Conservation (phyloP, 2,888 invertebrate species). For the Fragum sueziense region DNA sequence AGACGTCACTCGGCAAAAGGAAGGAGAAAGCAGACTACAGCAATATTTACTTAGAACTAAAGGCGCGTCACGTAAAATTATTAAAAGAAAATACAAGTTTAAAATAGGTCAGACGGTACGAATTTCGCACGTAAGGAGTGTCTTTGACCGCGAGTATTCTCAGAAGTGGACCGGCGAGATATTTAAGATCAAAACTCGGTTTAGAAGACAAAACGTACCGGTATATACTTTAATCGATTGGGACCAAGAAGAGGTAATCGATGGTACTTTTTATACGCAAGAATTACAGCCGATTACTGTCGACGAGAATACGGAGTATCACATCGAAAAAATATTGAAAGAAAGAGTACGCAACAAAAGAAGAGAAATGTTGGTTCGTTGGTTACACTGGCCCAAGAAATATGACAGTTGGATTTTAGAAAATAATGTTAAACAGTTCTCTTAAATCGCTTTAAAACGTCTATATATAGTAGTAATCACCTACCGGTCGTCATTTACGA, state of each 20-base stretch:
- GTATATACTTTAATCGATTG: conserved; percentile 41
- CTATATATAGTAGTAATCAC: background rate
- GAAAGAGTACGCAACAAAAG: conserved; percentile 32
- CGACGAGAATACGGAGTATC: conserved; percentile 35
- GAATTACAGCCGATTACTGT: conserved; percentile 48
- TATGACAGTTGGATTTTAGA: conserved; percentile 40
- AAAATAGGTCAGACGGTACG: conserved; percentile 43
- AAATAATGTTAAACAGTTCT: conserved; percentile 12
- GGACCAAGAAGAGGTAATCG: conserved; percentile 30
- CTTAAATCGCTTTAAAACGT: conserved; percentile 8
- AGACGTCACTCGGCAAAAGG: conserved; percentile 8
- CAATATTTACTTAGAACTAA: conserved; percentile 19
- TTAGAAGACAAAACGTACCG: conserved; percentile 31
- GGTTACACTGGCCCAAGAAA: conserved; percentile 58
- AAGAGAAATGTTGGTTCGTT: conserved; percentile 46
- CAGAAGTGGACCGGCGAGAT: conserved; percentile 53
- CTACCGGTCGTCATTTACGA: background rate
- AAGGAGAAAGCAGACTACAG: conserved; percentile 24
- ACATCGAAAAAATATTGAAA: conserved; percentile 41
- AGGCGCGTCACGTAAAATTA: too few species aligned
- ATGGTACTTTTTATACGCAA: conserved; percentile 43
- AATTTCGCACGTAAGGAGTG: conserved; percentile 28
- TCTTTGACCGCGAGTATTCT: conserved; percentile 50
- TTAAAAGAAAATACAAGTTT: conserved; percentile 26
- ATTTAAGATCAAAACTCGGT: conserved; percentile 36